A percentile compares a stretch with the other conserved stretches of the same genome.
phyloP scores from a whole-genome alignment of 1,140 invertebrate species.

The Halictus rubicundus region DNA sequence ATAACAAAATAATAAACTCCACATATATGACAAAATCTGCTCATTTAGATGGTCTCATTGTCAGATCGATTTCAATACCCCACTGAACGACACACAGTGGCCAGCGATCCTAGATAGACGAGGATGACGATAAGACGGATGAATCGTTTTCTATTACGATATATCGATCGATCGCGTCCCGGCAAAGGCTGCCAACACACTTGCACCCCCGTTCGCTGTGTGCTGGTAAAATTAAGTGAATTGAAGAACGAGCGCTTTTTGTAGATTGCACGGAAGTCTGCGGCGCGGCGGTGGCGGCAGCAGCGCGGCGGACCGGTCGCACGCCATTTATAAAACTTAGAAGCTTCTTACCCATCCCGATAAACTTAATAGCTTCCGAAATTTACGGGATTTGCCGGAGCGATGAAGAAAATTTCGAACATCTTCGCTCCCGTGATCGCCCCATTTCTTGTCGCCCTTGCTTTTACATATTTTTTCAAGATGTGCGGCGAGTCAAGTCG shows the following conservation, averaged over 20 bases:
- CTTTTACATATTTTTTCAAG: conserved; percentile 11
- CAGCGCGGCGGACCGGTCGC: neutral
- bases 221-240: conserved; percentile 64
- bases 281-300: too few species aligned
- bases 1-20: neutral
- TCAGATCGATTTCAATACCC: conserved; percentile 33
- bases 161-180: conserved; percentile 50
- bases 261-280: conserved; percentile 66
- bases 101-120: neutral
- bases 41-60: conserved; percentile 7
- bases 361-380: conserved; percentile 76
- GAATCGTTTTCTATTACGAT: conserved; percentile 69
- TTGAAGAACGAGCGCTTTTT: conserved; percentile 75
- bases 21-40: too few species aligned
- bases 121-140: conserved; percentile 24
- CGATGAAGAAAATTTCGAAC: conserved; percentile 51
- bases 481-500: too few species aligned
- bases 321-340: conserved; percentile 77
- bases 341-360: conserved; percentile 70
- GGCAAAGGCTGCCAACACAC: neutral
- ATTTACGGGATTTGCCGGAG: conserved; percentile 68
- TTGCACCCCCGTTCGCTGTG: conserved; percentile 27
- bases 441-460: neutral
- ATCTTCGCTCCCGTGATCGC: conserved; percentile 1
- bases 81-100: neutral